These are phyloP conservation scores for Masticophis lateralis DNA, from an alignment of 2,797 vertebrate genomes.

Conservation along the genomic window DNA sequence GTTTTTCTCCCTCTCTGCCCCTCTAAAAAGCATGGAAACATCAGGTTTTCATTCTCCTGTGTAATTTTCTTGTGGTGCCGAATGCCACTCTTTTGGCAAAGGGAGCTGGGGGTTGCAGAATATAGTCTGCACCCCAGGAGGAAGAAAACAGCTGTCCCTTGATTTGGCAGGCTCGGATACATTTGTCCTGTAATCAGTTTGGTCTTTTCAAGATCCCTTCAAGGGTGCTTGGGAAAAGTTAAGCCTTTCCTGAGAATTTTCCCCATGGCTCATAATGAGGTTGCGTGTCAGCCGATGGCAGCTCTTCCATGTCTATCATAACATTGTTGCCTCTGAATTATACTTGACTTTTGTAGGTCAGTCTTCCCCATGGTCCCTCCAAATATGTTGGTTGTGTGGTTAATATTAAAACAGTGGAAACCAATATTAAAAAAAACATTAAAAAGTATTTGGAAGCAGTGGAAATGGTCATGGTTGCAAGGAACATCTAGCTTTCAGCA, in stretches of 20 bases:
- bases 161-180: slow-evolving; percentile 17
- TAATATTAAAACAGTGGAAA: neutral
- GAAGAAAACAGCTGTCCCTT: slow-evolving; percentile 19
- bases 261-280: neutral
- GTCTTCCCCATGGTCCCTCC: neutral
- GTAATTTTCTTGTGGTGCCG: neutral
- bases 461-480: neutral
- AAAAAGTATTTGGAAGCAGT: neutral
- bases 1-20: slow-evolving; percentile 1
- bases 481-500: neutral
- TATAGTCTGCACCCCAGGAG: slow-evolving; percentile 27
- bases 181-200: neutral
- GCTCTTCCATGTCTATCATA: neutral
- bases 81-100: neutral
- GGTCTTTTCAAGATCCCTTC: neutral
- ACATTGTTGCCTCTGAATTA: neutral
- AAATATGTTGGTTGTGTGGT: neutral
- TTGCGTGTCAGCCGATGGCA: neutral
- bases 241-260: neutral
- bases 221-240: neutral
- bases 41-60: neutral
- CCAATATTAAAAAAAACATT: neutral
- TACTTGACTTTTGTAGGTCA: neutral
- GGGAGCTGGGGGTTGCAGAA: neutral
- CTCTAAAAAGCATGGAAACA: neutral